Base-by-base conservation (phyloP, 2,113 vertebrate genomes). In the Tetraodon nigroviridis region DNA sequence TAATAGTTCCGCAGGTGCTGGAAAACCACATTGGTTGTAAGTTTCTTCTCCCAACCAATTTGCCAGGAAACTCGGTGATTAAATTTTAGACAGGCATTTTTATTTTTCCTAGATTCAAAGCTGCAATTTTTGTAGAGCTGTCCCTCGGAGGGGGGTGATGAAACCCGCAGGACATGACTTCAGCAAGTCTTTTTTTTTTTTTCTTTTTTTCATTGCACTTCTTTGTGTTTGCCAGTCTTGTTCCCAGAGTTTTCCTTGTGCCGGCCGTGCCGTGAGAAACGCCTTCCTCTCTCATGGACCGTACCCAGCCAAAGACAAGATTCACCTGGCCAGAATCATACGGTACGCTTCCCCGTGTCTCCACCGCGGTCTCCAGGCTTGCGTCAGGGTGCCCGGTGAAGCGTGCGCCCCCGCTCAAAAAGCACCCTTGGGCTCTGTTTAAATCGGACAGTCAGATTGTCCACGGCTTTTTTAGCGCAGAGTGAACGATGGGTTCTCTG, bases 251-350 rank as follows among this genome's bases (percentile, higher is more conserved):
- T 92, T 92, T 54, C 93, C 94, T 0, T 98, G 96, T 70, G 96
- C 96, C 40, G 96, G 92, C 52, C 94, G 93, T 67, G 90, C 94
- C 1, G 82, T 98, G 80, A 92, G 96, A 86, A 98, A 98, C 50
- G 90, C 92, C 67, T 95, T 99, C 80, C 90, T 93, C 32, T 87
- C 93, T 51, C 93, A 95, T 40, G 94, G 95, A n/a, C 92, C 94
- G 46, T 94, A 95, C 78, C 92, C 97, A 59, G 93, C 96, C 44
- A 96, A 96, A 87, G 96, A 99, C 91, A 93, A 95, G 82, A 93
- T 95, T 52, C 94, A 95, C 85, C 92, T 95, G 73, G 93, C 92
- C 75, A 92, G 96, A 51, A 94, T 98, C 74, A 91, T 92, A 83
- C 87, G 91, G 91, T 92, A 80, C 77, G 41, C 51, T 58, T 54